Conservation (phyloP, 2,113 vertebrate genomes). For the Brachyhypopomus occidentalis region DNA sequence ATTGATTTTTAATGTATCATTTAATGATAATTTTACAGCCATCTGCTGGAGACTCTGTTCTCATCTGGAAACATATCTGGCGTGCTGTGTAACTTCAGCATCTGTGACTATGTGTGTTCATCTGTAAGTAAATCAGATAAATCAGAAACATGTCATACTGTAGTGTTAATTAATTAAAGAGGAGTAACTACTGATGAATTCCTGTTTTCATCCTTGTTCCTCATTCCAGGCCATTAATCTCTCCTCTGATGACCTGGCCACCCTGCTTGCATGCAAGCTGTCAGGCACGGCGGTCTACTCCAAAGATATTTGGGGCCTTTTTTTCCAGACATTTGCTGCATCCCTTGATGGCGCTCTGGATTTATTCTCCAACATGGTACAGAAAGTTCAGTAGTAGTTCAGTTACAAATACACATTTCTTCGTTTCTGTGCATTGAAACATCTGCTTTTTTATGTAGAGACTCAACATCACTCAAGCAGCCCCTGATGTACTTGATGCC, state of each 20-base stretch:
- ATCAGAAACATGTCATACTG: neutral
- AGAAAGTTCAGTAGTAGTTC: neutral
- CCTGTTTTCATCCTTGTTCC: neutral
- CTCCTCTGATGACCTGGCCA: slow-evolving; percentile 43
- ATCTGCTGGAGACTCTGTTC: slow-evolving; percentile 2
- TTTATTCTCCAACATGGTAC: slow-evolving; percentile 51
- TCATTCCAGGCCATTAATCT: slow-evolving; percentile 39
- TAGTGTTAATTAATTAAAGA: neutral
- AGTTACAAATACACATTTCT: neutral
- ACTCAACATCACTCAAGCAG: neutral
- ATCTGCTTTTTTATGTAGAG: neutral
- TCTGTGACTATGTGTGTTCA: neutral
- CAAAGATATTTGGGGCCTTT: slow-evolving; percentile 57
- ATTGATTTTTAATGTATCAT: too few species aligned
- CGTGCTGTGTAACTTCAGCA: neutral
- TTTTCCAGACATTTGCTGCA: slow-evolving; percentile 52
- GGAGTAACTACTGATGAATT: neutral
- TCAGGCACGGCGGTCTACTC: slow-evolving; percentile 8
- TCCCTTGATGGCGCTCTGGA: slow-evolving; percentile 53
- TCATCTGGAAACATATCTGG: neutral
- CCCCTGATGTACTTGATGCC: slow-evolving; percentile 20
- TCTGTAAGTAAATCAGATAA: neutral
- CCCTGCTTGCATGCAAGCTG: slow-evolving; percentile 54
- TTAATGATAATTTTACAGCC: neutral
- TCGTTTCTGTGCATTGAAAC: neutral